Base-by-base conservation (phyloP, 23 tunicate species). In the Halocynthia aurantium region DNA sequence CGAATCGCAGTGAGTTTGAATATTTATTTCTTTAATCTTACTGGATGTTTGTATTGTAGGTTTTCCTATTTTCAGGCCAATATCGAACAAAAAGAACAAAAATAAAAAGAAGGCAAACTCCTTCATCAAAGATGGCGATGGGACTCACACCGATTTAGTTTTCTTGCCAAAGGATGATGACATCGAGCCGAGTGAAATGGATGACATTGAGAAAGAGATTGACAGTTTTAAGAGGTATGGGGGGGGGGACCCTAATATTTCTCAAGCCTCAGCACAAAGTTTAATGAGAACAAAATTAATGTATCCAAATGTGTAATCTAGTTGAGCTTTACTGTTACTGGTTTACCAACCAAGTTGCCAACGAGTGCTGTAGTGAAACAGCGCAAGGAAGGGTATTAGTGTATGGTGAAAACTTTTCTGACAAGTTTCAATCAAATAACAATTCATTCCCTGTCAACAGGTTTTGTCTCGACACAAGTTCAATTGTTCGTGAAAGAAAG, bases 151-250 rank as follows among this genome's bases (percentile, higher is more conserved):
- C 60, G 96, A 89, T 68, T 85, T 84, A 52, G 88, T 89, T 61
- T 89, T 89, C 76, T 73, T 89, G n/a, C 96, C 96, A 6, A 82
- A 82, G 58, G 90, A 66, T 11, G 85, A 52, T n/a, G 85, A 68
- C 10, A 82, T 76, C 2, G 88, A 80, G 31, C 61, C 67, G 7
- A 80, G 70, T 22, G 96, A 89, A 56, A 78, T 89, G 85, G 96
- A 89, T 69, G 96, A 84, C 53, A 72, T 87, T 51, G 96, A 89
- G 66, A 84, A 84, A 60, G 96, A 89, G 70, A 84, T 89, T 21
- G 96, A 89, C 51, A 89, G 83, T 52, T 89, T 89, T 55, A 89
- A 89, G 72, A 84, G 88, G 96, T 87, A 19, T 10, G 44, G 44
- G 44, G 44, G 44, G 44, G 44, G 44, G 44, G 44, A n/a, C n/a